These are phyloP conservation scores for Mormyrus lacerda DNA, from an alignment of 2,113 vertebrate genomes.

Conservation along the genomic window DNA sequence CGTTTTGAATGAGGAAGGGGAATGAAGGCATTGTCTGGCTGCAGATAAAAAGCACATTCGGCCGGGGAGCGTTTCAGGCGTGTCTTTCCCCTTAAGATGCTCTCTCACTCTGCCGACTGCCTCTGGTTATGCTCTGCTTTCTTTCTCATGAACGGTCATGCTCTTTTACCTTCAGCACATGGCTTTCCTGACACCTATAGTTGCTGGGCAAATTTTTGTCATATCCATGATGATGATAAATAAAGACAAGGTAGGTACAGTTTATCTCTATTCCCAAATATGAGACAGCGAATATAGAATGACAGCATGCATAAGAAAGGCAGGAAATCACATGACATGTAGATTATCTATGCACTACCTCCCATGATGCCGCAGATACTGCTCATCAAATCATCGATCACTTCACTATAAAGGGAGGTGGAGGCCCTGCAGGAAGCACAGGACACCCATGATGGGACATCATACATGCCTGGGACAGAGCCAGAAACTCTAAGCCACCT, in stretches of 20 bases:
- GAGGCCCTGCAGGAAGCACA: not conserved
- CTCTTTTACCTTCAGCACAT: conserved; percentile 41
- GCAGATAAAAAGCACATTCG: not conserved
- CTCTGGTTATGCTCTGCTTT: not conserved
- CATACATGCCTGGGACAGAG: not conserved
- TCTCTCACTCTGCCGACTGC: not conserved
- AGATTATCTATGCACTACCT: not conserved
- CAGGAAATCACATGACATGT: not conserved
- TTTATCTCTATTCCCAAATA: conserved; percentile 1
- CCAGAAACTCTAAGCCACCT: not conserved
- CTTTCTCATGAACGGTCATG: not conserved
- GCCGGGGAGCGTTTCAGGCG: not conserved
- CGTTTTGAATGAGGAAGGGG: not conserved
- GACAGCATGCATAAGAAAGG: not conserved
- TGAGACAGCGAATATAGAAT: conserved; percentile 1
- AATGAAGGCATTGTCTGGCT: not conserved
- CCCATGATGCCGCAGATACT: not conserved
- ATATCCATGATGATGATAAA: conserved; percentile 38
- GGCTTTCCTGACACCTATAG: conserved; percentile 39
- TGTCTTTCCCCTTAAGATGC: not conserved
- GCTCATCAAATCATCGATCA: not conserved
- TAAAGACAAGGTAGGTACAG: conserved; percentile 35
- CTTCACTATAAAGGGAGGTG: not conserved
- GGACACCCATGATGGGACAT: not conserved
- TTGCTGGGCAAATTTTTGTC: conserved; percentile 50